phyloP scores from a whole-genome alignment of 1,140 invertebrate genomes.

The Chymomyza costata region DNA sequence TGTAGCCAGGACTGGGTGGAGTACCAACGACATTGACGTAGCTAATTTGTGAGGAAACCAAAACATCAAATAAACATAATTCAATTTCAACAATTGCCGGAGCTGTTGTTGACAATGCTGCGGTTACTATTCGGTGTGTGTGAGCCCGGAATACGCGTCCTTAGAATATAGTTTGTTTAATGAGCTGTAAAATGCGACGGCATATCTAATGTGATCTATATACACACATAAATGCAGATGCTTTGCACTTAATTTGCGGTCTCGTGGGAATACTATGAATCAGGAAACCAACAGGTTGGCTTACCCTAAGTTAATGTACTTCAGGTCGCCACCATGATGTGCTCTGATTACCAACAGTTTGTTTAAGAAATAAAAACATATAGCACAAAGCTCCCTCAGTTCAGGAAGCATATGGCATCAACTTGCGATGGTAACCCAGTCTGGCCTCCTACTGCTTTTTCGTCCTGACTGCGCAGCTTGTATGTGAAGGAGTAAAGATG shows the following conservation, averaged over 20 bases:
- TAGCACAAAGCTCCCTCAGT: neutral
- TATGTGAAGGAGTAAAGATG: constrained; percentile 43
- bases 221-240: constrained; percentile 36
- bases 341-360: constrained; percentile 56
- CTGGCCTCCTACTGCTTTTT: neutral
- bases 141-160: neutral
- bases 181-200: constrained; percentile 47
- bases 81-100: constrained; percentile 72
- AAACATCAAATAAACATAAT: constrained; percentile 75
- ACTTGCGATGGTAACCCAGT: neutral
- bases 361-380: neutral
- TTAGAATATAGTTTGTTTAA: constrained; percentile 40
- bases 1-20: constrained; percentile 24
- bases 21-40: constrained; percentile 43
- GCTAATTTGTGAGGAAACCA: constrained; percentile 72
- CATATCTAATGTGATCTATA: constrained; percentile 37
- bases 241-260: constrained; percentile 11
- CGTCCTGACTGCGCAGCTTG: neutral
- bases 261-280: constrained; percentile 47
- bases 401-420: constrained; percentile 30
- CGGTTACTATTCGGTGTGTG: constrained; percentile 26
- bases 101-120: constrained; percentile 43
- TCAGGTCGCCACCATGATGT: constrained; percentile 26
- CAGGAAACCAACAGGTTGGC: constrained; percentile 51
- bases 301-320: constrained; percentile 1